Conservation (phyloP, 2,888 invertebrate species). For the Heteropelma amictum region DNA sequence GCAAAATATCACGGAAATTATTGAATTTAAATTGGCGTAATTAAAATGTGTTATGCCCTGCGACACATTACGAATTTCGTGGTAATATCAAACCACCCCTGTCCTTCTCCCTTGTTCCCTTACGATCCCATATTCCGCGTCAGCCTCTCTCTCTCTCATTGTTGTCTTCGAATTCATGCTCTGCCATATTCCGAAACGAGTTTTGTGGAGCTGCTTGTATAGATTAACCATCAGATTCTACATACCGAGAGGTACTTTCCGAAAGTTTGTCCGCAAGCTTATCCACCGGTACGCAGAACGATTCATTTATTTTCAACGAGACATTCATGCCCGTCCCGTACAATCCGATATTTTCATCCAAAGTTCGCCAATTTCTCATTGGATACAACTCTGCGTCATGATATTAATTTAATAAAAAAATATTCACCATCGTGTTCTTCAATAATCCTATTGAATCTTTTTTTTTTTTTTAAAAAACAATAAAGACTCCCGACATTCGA, state of each 20-base stretch:
- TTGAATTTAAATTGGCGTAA: constrained; percentile 78
- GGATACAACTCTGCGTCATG: no score
- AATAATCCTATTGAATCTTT: no score
- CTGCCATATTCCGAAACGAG: constrained; percentile 27
- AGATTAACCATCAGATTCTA: constrained; percentile 27
- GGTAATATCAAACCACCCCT: constrained; percentile 58
- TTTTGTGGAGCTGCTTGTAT: constrained; percentile 28
- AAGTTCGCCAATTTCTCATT: no score
- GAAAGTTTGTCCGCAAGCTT: constrained; percentile 26
- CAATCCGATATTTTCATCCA: background rate
- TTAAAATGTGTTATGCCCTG: constrained; percentile 73
- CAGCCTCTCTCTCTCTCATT: constrained; percentile 9
- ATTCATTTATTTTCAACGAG: constrained; percentile 17
- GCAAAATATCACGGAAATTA: constrained; percentile 76
- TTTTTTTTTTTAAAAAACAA: no score
- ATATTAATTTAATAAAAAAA: no score
- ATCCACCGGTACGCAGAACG: background rate
- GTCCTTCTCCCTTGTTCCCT: background rate
- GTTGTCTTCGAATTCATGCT: constrained; percentile 21
- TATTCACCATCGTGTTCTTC: no score
- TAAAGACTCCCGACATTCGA: no score
- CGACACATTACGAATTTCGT: constrained; percentile 66
- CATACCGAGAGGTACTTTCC: constrained; percentile 30
- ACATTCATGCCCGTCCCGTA: background rate
- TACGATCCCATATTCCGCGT: background rate